Conservation (phyloP, 2,888 invertebrate species). For the Sarcophaga caerulescens region DNA sequence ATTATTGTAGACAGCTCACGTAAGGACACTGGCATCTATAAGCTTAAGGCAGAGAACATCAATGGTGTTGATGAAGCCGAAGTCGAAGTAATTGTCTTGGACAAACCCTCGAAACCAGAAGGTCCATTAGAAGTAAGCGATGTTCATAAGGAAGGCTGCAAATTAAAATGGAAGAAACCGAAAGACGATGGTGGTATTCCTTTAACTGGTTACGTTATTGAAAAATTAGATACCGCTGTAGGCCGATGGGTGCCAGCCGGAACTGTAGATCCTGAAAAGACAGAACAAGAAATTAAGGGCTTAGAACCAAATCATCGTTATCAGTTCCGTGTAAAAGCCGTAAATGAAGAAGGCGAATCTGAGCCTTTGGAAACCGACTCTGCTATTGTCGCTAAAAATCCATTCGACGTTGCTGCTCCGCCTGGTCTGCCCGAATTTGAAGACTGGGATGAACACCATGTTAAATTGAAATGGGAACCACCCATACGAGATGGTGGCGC, state of each 20-base stretch:
- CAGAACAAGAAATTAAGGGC: conserved; percentile 90
- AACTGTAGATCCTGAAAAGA: conserved; percentile 90
- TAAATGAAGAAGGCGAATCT: conserved; percentile 98
- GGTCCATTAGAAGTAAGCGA: conserved; percentile 95
- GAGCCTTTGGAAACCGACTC: conserved; percentile 96
- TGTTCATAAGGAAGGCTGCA: conserved; percentile 96
- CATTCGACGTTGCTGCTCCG: conserved; percentile 93
- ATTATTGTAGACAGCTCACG: conserved; percentile 90
- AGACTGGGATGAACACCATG: conserved; percentile 95
- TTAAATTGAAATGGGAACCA: conserved; percentile 94
- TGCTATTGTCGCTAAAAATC: conserved; percentile 97
- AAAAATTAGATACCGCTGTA: conserved; percentile 95
- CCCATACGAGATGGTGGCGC: conserved; percentile 95
- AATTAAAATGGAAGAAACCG: conserved; percentile 96
- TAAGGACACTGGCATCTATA: conserved; percentile 94
- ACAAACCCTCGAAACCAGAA: conserved; percentile 84
- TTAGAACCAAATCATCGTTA: conserved; percentile 97
- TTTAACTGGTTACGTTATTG: conserved; percentile 93
- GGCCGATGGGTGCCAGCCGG: conserved; percentile 95
- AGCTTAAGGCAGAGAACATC: conserved; percentile 94
- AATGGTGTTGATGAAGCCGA: conserved; percentile 97
- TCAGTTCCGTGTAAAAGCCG: conserved; percentile 98
- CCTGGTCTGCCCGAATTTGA: conserved; percentile 95
- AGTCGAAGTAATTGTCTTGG: conserved; percentile 93
- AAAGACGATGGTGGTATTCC: conserved; percentile 98